These are phyloP conservation scores for Aporophyla lueneburgensis DNA, from an alignment of 2,888 invertebrate species.

Conservation along the genomic window DNA sequence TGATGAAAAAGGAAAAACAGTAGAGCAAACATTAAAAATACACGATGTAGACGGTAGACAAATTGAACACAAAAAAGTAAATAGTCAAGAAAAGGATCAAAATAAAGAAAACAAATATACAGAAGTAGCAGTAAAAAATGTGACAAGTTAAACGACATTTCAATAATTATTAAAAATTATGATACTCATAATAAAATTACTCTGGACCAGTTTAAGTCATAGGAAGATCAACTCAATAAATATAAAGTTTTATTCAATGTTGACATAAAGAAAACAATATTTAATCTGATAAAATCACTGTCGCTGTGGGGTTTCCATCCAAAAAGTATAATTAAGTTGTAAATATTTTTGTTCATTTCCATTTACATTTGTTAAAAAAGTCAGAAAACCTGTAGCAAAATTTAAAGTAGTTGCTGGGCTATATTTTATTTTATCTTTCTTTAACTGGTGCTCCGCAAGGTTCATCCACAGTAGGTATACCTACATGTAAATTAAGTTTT, in stretches of 20 bases:
- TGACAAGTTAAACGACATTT: neutral
- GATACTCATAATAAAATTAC: neutral
- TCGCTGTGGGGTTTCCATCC: conserved; percentile 57
- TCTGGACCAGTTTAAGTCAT: neutral
- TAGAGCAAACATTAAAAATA: neutral
- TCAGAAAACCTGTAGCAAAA: neutral
- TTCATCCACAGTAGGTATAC: too few relatives aligned
- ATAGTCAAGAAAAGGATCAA: too few relatives aligned
- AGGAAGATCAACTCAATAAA: conserved; percentile 25
- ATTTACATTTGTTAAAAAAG: conserved; percentile 23
- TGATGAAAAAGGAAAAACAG: neutral
- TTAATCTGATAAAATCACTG: conserved; percentile 25
- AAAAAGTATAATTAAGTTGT: conserved; percentile 50
- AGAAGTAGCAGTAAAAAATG: neutral
- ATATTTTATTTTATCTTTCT: neutral
- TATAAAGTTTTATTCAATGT: conserved; percentile 28
- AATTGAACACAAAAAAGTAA: neutral
- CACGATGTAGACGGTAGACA: neutral
- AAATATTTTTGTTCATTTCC: conserved; percentile 29
- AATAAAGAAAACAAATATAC: neutral
- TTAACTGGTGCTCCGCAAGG: neutral
- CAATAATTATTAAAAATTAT: neutral
- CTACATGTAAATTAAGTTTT: too few relatives aligned
- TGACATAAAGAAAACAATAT: conserved; percentile 47
- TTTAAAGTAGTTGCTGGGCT: neutral